Conservation (phyloP, 2,113 vertebrate species). For the Coryphaenoides rupestris region DNA sequence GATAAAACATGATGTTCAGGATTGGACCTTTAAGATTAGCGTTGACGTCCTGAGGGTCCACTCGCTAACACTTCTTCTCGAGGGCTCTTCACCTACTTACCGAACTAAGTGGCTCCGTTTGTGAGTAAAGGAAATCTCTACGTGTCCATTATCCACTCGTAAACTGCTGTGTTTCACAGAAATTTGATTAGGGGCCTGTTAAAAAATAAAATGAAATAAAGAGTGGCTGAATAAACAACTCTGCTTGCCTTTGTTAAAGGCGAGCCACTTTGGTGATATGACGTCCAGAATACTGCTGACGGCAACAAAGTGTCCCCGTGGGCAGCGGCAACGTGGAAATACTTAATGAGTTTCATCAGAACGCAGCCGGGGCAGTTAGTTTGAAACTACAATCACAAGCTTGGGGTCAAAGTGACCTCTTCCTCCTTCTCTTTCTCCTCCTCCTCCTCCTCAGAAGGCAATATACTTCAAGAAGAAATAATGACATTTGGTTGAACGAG, state of each 20-base stretch:
- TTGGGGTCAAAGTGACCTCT: constrained; percentile 33
- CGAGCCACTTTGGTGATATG: constrained; percentile 30
- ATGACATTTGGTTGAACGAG: constrained; percentile 35
- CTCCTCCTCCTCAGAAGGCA: too few species aligned
- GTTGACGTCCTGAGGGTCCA: too few species aligned
- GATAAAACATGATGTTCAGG: too few species aligned
- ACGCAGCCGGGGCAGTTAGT: constrained; percentile 36
- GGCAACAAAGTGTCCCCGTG: constrained; percentile 43
- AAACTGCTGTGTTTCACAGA: not conserved
- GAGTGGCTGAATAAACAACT: constrained; percentile 18
- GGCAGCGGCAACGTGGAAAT: constrained; percentile 43
- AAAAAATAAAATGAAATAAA: constrained; percentile 14
- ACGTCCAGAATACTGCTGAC: constrained; percentile 51
- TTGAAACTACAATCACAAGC: constrained; percentile 54
- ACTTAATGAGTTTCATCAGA: constrained; percentile 65
- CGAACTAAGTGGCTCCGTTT: too few species aligned
- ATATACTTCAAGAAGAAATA: constrained; percentile 21
- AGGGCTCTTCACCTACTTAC: too few species aligned
- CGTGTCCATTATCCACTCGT: too few species aligned
- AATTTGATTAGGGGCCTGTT: too few species aligned
- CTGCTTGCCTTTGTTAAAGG: constrained; percentile 21
- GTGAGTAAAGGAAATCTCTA: too few species aligned
- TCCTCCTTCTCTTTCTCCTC: too few species aligned
- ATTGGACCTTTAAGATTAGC: too few species aligned
- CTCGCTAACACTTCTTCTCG: too few species aligned